These are phyloP conservation scores for Apotomis betuletana DNA, from an alignment of 2,888 invertebrate genomes.

Conservation along the genomic window DNA sequence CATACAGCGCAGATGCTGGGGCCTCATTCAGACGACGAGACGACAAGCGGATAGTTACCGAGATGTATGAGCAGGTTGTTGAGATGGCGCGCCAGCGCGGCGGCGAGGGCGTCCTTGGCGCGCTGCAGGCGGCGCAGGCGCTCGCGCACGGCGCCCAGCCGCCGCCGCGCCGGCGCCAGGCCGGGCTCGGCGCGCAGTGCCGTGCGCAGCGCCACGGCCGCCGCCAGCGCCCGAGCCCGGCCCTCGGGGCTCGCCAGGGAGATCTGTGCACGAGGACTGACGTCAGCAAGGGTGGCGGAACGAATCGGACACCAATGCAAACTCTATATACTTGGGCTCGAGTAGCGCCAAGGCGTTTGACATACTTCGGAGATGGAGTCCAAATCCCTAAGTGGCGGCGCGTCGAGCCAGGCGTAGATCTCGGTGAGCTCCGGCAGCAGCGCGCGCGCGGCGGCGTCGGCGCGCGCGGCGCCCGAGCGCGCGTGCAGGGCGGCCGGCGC, in stretches of 20 bases:
- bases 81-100: constrained; percentile 93
- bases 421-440: constrained; percentile 90
- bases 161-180: constrained; percentile 54
- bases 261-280: constrained; percentile 45
- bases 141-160: constrained; percentile 66
- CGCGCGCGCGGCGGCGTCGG: constrained; percentile 92
- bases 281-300: no score
- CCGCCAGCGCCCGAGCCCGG: constrained; percentile 63
- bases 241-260: constrained; percentile 62
- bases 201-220: constrained; percentile 49
- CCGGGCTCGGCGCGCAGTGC: constrained; percentile 51
- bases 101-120: constrained; percentile 79
- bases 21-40: no score
- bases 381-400: constrained; percentile 64
- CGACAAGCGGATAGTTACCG: constrained; percentile 61
- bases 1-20: no score
- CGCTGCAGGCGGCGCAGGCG: constrained; percentile 64
- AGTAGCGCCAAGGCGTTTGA: not conserved
- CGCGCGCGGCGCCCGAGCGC: constrained; percentile 76
- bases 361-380: constrained; percentile 62
- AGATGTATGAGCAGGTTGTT: constrained; percentile 98
- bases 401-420: constrained; percentile 68
- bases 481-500: constrained; percentile 52
- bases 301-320: no score
- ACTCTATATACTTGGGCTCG: no score